Evolutionary conservation across 2,888 invertebrate species (phyloP).

Genomic region (Elegia similella): DNA sequence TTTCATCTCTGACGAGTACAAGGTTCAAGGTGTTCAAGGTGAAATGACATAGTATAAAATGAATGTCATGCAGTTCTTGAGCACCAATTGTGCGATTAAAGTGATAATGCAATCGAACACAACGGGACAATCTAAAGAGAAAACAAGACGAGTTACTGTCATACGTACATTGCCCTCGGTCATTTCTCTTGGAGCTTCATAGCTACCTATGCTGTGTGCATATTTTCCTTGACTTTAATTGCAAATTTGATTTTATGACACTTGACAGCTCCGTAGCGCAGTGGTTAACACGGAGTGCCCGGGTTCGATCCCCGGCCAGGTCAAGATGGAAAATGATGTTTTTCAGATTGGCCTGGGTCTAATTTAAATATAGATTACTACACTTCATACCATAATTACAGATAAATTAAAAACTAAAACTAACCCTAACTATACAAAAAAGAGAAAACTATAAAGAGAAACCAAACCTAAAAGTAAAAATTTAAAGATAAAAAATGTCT

Average conservation of each 20-base stretch:
- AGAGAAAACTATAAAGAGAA: too few species aligned
- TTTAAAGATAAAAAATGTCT: too few species aligned
- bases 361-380: too few species aligned
- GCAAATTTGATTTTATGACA: not conserved
- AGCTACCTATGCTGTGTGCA: conserved; percentile 42
- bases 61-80: conserved; percentile 25
- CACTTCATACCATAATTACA: too few species aligned
- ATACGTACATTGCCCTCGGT: conserved; percentile 51
- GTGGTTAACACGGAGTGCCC: too few species aligned
- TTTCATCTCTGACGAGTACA: not conserved
- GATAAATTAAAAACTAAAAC: too few species aligned
- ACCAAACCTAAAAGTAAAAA: too few species aligned
- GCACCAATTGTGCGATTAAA: conserved; percentile 41
- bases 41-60: conserved; percentile 12
- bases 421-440: too few species aligned
- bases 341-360: too few species aligned
- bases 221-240: not conserved
- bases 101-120: conserved; percentile 46
- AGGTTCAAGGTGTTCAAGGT: not conserved
- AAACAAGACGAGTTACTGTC: conserved; percentile 53
- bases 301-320: too few species aligned
- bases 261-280: too few species aligned
- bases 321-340: too few species aligned
- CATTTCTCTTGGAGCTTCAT: conserved; percentile 41
- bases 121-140: conserved; percentile 49